A percentile compares a stretch with the other conserved stretches of the same genome.
These are phyloP conservation scores for Acanthacorydalis orientalis DNA, from an alignment of 2,888 invertebrate species.

Conservation along the genomic window DNA sequence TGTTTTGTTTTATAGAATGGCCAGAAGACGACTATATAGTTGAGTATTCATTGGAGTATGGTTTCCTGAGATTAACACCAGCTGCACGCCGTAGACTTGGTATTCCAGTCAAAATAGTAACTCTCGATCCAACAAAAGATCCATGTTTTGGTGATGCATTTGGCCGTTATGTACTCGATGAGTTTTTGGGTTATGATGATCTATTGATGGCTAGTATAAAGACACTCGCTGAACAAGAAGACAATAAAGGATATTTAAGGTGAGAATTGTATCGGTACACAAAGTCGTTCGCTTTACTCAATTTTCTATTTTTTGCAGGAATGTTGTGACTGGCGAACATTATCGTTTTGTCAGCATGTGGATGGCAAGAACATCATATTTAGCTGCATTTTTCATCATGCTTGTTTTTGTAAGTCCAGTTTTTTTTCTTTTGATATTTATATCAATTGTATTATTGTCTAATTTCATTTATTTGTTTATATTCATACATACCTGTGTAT, in stretches of 20 bases:
- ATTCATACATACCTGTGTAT: too few relatives aligned
- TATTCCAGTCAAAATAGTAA: slow-evolving; percentile 79
- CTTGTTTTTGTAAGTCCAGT: slow-evolving; percentile 83
- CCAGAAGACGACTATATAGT: slow-evolving; percentile 89
- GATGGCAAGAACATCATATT: slow-evolving; percentile 88
- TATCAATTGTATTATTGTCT: too few relatives aligned
- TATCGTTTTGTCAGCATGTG: slow-evolving; percentile 96
- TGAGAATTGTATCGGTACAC: slow-evolving; percentile 17
- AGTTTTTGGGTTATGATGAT: slow-evolving; percentile 94
- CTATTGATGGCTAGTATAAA: slow-evolving; percentile 93
- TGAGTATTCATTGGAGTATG: slow-evolving; percentile 95
- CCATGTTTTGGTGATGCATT: slow-evolving; percentile 89
- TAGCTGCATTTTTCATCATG: slow-evolving; percentile 95
- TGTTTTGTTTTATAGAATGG: slow-evolving; percentile 28
- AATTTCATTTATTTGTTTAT: too few relatives aligned
- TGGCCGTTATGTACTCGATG: slow-evolving; percentile 76
- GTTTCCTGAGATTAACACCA: slow-evolving; percentile 79
- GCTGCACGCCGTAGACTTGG: slow-evolving; percentile 71
- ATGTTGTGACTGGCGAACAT: slow-evolving; percentile 95
- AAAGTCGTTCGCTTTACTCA: not conserved
- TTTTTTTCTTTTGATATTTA: not conserved
- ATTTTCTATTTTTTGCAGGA: slow-evolving; percentile 38
- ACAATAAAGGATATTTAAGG: slow-evolving; percentile 88
- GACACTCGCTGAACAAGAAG: slow-evolving; percentile 85
- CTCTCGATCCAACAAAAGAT: slow-evolving; percentile 73